Evolutionary conservation across 2,797 vertebrate species (phyloP).

Genomic region (Girardinus metallicus): DNA sequence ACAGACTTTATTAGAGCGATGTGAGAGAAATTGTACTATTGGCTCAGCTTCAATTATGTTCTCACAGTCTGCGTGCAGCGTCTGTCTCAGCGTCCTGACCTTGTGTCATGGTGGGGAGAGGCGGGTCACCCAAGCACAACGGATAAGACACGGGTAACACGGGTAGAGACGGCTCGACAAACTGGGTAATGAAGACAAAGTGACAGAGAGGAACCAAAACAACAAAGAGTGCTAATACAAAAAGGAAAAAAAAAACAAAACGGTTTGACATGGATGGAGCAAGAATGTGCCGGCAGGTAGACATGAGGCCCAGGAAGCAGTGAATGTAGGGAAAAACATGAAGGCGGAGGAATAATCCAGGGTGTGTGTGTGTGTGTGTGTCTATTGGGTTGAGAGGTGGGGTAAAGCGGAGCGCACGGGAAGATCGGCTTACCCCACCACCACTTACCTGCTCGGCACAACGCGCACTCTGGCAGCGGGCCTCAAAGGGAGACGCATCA

Average conservation of each 20-base stretch:
- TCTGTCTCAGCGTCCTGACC: conserved; percentile 12
- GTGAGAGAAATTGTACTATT: neutral
- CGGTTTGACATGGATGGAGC: conserved; percentile 47
- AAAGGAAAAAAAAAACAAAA: conserved; percentile 31
- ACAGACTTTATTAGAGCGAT: neutral
- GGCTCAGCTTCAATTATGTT: neutral
- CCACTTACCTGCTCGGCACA: conserved; percentile 69
- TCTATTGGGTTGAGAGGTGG: conserved; percentile 31
- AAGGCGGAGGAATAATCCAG: conserved; percentile 49
- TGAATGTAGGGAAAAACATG: conserved; percentile 64
- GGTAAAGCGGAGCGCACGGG: conserved; percentile 35
- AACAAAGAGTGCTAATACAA: conserved; percentile 66
- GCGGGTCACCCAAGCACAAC: conserved; percentile 22
- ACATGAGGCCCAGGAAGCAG: conserved; percentile 71
- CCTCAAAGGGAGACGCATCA: conserved; percentile 68
- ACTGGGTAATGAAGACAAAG: conserved; percentile 56
- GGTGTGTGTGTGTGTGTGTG: conserved; percentile 36
- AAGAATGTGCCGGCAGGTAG: conserved; percentile 75
- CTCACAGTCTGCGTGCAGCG: neutral
- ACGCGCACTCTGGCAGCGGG: conserved; percentile 49
- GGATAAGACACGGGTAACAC: conserved; percentile 30
- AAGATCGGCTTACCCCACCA: conserved; percentile 64
- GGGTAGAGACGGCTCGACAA: conserved; percentile 31
- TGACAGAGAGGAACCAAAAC: conserved; percentile 62
- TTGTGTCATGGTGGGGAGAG: conserved; percentile 5